Evolutionary conservation across 2,888 invertebrate genomes (phyloP).

Genomic region (Dione juno): DNA sequence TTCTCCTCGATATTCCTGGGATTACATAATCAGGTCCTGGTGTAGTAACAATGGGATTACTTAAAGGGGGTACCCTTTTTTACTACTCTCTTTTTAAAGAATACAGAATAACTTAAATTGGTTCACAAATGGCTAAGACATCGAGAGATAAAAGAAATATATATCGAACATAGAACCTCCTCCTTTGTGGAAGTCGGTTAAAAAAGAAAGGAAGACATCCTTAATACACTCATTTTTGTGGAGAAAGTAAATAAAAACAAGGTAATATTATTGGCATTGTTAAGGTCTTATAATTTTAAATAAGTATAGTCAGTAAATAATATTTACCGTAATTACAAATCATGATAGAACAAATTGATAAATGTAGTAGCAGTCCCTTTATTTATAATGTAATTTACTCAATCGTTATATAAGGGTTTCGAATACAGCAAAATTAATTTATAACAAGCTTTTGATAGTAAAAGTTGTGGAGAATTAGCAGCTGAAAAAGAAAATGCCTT

Average conservation of each 20-base stretch:
- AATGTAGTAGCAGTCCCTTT: not conserved
- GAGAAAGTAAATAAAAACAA: not conserved
- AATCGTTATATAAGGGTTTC: not conserved
- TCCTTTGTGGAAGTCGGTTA: no score
- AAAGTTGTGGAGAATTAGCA: not conserved
- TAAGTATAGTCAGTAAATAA: constrained; percentile 1
- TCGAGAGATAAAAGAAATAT: no score
- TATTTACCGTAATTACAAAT: constrained; percentile 6
- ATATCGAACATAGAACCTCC: no score
- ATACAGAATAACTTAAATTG: no score
- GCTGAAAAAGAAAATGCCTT: not conserved
- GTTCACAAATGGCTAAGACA: no score
- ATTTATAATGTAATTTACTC: constrained; percentile 12
- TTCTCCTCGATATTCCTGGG: no score
- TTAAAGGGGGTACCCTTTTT: no score
- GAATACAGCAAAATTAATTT: not conserved
- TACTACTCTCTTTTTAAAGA: no score
- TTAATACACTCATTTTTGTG: no score
- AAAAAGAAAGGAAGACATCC: no score
- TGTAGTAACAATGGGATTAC: no score
- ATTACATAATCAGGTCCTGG: no score
- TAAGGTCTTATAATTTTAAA: constrained; percentile 1
- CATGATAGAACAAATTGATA: constrained; percentile 3
- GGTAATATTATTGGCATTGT: not conserved
- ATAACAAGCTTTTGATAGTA: not conserved